Evolutionary conservation across 2,797 vertebrate species (phyloP), one percentile per base, ranked within the genome.

Genomic region (Eulemur rubriventer): DNA sequence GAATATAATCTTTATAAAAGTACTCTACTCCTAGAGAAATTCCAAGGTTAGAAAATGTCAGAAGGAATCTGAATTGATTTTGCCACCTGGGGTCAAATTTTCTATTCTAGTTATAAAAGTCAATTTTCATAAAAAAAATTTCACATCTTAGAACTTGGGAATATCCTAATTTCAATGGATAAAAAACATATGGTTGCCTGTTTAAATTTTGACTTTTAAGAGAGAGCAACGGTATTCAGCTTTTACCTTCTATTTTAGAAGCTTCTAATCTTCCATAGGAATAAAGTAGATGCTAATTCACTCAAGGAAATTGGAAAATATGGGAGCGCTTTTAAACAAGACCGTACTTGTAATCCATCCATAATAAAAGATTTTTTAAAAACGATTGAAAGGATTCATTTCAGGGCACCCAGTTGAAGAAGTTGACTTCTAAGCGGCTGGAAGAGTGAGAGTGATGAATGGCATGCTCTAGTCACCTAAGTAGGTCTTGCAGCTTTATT

Each of bases 21-120:
- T 75, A 33, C 90, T 73, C 96, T 92, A 95, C 97, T 97, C 59
- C 96, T 97, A 43, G 96, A 96, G 97, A 96, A 96, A 96, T 94
- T 94, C 72, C 73, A 98, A 97, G 97, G 97, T 97, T 97, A 96
- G 96, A 96, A 97, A 97, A 94, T 95, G 96, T 98, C 97, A 97
- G 61, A 96, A 95, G 91, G 93, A 97, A 97, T 97, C 83, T 50
- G 97, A 96, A 97, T 95, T 97, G 92, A 97, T 96, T 96, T 97
- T 97, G 90, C 96, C 95, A 97, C 97, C 97, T 98, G 97, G 90
- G 96, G 97, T 98, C 92, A 97, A 94, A 96, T 97, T 95, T 97
- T 93, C 91, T 95, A 92, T 95, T 96, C 96, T 94, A 11, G 67
- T 97, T 90, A 87, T 73, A 70, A 95, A 97, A 98, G 95, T 97